Evolutionary conservation across 2,797 vertebrate genomes (phyloP), one percentile per base, ranked within the genome.

Genomic region (Erpetoichthys calabaricus): DNA sequence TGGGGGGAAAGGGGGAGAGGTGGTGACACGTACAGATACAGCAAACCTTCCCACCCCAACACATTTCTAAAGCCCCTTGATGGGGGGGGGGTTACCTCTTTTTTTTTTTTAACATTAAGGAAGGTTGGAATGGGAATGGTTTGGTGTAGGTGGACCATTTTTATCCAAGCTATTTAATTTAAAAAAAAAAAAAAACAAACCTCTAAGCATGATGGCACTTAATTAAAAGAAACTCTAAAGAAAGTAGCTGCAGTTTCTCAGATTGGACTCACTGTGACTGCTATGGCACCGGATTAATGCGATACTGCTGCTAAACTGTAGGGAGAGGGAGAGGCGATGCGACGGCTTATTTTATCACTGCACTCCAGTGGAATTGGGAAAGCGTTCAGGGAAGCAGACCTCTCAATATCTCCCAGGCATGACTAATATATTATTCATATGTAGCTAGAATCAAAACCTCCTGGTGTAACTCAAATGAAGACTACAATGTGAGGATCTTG

Each of bases 361-460:
- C 47, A 49, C n/a, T 49, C 25, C 25, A 25, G 25, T 25, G 25
- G 25, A 25, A 25, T 25, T 25, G 25, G 25, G 47, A 49, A 7
- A 7, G 7, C 53, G 7, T 74, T 84, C 83, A 82, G 84, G 85
- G 84, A 83, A 85, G 85, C 85, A 89, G 83, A 84, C 85, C 82
- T 84, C 84, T 81, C 78, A 70, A 62, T 72, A 70, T 57, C 64
- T 59, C 61, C 54, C 54, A 45, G 43, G 65, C 72, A 68, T 60
- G 67, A 55, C 45, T 65, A 51, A 65, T 25, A 50, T 64, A 70
- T 53, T 62, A 76, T 75, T 70, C 74, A 78, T 71, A 68, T 60
- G 59, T 57, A 71, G 64, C 63, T 66, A 60, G 56, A 74, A 54
- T 70, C 63, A 71, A 68, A 71, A 58, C 52, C 51, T 25, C 25